These are phyloP conservation scores for Megalonaias nervosa DNA, from an alignment of 1,140 invertebrate genomes.

Conservation along the genomic window DNA sequence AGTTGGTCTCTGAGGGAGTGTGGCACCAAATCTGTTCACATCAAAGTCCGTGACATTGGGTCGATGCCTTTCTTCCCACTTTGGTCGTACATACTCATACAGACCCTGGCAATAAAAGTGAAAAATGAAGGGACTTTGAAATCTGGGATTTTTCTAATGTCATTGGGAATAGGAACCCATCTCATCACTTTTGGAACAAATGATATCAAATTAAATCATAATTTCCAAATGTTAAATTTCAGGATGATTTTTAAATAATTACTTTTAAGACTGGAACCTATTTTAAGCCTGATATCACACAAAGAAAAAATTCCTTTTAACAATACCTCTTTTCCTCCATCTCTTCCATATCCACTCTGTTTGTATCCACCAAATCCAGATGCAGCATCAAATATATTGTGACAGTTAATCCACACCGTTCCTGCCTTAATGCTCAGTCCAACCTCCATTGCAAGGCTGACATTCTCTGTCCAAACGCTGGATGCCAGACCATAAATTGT, in stretches of 20 bases:
- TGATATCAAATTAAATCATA: neutral
- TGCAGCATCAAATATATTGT: conserved; percentile 74
- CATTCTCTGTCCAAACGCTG: conserved; percentile 77
- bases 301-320: neutral
- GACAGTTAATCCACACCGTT: conserved; percentile 77
- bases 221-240: neutral
- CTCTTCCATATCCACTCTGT: conserved; percentile 72
- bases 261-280: too few species aligned
- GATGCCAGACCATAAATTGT: conserved; percentile 73
- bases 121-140: too few species aligned
- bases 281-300: neutral
- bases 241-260: too few species aligned
- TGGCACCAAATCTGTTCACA: conserved; percentile 65
- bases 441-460: conserved; percentile 75
- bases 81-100: conserved; percentile 66
- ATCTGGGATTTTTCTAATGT: too few species aligned
- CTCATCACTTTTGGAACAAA: neutral
- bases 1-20: conserved; percentile 52
- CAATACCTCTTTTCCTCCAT: conserved; percentile 69
- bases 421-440: conserved; percentile 73
- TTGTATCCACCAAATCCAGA: conserved; percentile 73
- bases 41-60: conserved; percentile 43
- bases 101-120: conserved; percentile 54
- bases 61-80: conserved; percentile 54
- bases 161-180: neutral